phyloP scores from a whole-genome alignment of 2,888 invertebrate species.

The Athripsodes cinereus region DNA sequence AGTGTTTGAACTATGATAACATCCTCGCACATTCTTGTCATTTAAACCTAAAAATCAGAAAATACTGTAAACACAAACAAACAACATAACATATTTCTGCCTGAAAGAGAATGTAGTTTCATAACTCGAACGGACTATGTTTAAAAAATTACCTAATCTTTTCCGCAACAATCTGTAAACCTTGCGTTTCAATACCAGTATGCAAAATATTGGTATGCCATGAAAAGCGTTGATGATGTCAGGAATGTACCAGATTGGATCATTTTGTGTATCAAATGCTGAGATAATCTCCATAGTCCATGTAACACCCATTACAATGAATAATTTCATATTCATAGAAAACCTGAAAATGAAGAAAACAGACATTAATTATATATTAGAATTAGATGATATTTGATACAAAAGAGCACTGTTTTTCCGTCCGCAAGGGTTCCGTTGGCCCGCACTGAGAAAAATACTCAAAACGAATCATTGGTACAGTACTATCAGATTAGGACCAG shows the following conservation, averaged over 20 bases:
- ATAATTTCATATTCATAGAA: constrained; percentile 64
- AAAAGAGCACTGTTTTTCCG: too few relatives aligned
- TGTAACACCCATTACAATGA: constrained; percentile 73
- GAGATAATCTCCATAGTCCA: constrained; percentile 65
- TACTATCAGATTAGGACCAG: too few relatives aligned
- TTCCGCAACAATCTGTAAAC: constrained; percentile 54
- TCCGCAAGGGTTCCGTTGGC: too few relatives aligned
- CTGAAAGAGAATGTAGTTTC: too few relatives aligned
- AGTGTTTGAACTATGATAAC: not conserved
- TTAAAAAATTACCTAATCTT: constrained; percentile 46
- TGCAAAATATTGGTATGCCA: constrained; percentile 66
- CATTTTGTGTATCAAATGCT: constrained; percentile 47
- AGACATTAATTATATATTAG: too few relatives aligned
- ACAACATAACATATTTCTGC: not conserved
- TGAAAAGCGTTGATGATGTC: constrained; percentile 66
- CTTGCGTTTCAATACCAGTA: constrained; percentile 64
- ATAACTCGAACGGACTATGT: too few relatives aligned
- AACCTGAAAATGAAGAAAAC: constrained; percentile 43
- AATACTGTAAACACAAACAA: not conserved
- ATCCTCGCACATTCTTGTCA: not conserved
- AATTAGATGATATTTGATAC: too few relatives aligned
- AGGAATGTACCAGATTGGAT: constrained; percentile 48
- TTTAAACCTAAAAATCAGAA: not conserved
- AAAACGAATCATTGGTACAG: too few relatives aligned
- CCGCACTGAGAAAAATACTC: too few relatives aligned